phyloP scores from a whole-genome alignment of 1,140 invertebrate species.

The Diorhabda elongata region DNA sequence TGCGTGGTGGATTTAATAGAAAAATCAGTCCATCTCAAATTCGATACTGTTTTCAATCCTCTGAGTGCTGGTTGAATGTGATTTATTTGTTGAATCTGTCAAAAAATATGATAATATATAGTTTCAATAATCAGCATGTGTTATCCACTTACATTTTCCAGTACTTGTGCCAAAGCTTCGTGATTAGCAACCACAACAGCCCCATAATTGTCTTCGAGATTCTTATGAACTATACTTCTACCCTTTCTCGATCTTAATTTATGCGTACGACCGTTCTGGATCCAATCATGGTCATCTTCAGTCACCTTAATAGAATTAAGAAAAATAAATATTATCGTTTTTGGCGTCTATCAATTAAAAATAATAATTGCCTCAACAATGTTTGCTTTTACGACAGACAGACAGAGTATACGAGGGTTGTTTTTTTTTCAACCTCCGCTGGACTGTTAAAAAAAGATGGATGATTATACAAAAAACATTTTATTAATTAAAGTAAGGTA shows the following conservation, averaged over 20 bases:
- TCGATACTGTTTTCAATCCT: slow-evolving; percentile 65
- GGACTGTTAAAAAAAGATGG: no score
- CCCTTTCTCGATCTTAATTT: slow-evolving; percentile 67
- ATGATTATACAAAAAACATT: no score
- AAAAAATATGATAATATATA: slow-evolving; percentile 18
- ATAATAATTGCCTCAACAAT: no score
- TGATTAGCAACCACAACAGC: slow-evolving; percentile 85
- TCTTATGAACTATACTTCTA: slow-evolving; percentile 73
- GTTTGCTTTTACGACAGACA: no score
- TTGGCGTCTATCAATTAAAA: no score
- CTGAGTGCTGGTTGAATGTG: slow-evolving; percentile 61
- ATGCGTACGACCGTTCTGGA: slow-evolving; percentile 43
- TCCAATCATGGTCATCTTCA: slow-evolving; percentile 54
- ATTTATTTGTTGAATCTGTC: slow-evolving; percentile 64
- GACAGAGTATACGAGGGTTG: no score
- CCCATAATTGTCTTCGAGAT: slow-evolving; percentile 81
- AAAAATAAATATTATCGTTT: background rate
- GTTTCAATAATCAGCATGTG: background rate
- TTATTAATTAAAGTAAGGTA: no score
- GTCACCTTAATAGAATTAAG: slow-evolving; percentile 45
- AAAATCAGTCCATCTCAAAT: slow-evolving; percentile 67
- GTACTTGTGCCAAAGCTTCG: slow-evolving; percentile 76
- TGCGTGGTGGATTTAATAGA: slow-evolving; percentile 52
- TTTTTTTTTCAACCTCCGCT: no score
- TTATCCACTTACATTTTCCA: slow-evolving; percentile 64